These are phyloP conservation scores for Zoroaster sp. DNA, from an alignment of 53 echinoderm and acorn worm species.

Conservation along the genomic window DNA sequence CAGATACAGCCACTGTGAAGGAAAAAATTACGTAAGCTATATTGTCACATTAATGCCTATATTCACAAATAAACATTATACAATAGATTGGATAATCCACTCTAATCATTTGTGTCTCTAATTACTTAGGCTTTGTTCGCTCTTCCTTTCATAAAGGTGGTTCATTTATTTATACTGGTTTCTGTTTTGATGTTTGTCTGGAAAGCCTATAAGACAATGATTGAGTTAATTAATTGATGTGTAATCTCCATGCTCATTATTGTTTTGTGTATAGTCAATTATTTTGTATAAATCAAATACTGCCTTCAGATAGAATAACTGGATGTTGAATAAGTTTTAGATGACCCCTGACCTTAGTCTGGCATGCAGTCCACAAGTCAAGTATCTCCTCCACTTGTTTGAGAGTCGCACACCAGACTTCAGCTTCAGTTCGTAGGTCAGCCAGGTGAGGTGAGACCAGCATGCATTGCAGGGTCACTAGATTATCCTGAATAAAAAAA, in stretches of 20 bases:
- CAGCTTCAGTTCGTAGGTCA: constrained; percentile 81
- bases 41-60: no score
- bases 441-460: constrained; percentile 95
- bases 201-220: no score
- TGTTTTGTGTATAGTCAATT: no score
- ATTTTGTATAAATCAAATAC: background rate
- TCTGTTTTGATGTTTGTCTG: no score
- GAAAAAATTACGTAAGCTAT: background rate
- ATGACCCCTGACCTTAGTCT: constrained; percentile 75
- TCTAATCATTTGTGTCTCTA: no score
- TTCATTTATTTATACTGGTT: no score
- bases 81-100: no score
- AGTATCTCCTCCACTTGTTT: constrained; percentile 78
- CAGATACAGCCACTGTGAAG: constrained; percentile 84
- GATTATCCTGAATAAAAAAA: constrained; percentile 72
- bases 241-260: no score
- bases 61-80: no score
- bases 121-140: no score
- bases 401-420: constrained; percentile 79
- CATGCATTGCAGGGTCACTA: constrained; percentile 92
- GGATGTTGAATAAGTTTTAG: background rate
- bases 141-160: no score
- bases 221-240: no score
- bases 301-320: background rate
- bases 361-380: constrained; percentile 78